Conservation (phyloP, 2,888 invertebrate genomes). For the Selenia dentaria region DNA sequence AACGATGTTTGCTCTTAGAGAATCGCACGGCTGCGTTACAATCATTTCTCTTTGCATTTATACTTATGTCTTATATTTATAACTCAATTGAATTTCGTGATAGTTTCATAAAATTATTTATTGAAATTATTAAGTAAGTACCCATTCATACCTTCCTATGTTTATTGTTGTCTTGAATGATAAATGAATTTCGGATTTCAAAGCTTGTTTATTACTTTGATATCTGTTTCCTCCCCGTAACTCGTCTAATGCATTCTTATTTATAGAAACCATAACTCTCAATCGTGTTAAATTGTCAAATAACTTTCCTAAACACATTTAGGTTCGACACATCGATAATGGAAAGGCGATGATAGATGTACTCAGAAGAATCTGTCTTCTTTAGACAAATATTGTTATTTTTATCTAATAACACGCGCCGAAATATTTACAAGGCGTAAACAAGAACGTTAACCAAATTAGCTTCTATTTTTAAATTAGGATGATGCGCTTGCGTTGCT, state of each 20-base stretch:
- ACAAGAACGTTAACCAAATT: slow-evolving; percentile 32
- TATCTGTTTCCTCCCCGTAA: slow-evolving; percentile 1
- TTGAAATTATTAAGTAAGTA: no score
- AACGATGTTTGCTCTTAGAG: no score
- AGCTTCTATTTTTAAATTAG: slow-evolving; percentile 31
- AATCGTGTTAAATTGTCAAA: slow-evolving; percentile 13
- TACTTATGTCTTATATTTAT: no score
- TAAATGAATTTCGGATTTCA: no score
- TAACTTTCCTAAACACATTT: slow-evolving; percentile 16
- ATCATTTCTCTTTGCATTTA: no score
- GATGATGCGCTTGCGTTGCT: slow-evolving; percentile 38
- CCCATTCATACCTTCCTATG: no score
- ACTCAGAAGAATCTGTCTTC: slow-evolving; percentile 32
- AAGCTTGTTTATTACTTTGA: slow-evolving; percentile 5
- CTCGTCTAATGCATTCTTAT: slow-evolving; percentile 17
- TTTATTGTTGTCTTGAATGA: no score
- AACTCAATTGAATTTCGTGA: no score
- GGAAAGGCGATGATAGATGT: slow-evolving; percentile 44
- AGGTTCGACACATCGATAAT: slow-evolving; percentile 35
- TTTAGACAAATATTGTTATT: slow-evolving; percentile 18
- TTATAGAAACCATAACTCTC: slow-evolving; percentile 12
- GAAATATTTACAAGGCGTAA: slow-evolving; percentile 44
- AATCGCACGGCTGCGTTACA: no score
- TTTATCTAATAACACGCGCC: slow-evolving; percentile 38
- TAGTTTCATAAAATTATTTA: no score